A percentile compares a stretch with the other conserved stretches of the same genome.
Evolutionary conservation across 2,797 vertebrate genomes (phyloP).

Genomic region (Emydoidea blandingii): DNA sequence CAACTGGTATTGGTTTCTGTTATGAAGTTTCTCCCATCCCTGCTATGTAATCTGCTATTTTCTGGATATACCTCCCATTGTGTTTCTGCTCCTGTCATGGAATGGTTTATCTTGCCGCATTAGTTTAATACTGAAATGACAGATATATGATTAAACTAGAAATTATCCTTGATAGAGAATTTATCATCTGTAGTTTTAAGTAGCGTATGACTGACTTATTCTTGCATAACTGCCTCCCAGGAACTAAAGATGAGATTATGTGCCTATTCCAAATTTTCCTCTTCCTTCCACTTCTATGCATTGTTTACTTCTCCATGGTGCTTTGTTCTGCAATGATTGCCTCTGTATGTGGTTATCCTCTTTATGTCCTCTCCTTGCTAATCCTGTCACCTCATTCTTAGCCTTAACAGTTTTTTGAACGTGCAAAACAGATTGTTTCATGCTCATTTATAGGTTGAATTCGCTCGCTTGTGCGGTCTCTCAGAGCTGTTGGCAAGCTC

Average conservation of each 20-base stretch:
- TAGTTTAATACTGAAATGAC: not conserved
- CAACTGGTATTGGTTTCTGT: not conserved
- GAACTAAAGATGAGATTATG: not conserved
- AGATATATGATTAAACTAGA: not conserved
- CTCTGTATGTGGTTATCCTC: not conserved
- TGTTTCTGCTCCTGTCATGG: not conserved
- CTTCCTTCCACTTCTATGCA: not conserved
- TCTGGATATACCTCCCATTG: not conserved
- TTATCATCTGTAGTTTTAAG: not conserved
- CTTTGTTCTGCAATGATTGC: not conserved
- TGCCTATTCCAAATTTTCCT: not conserved
- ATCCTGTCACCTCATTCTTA: not conserved
- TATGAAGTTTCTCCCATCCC: not conserved
- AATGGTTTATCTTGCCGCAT: not conserved
- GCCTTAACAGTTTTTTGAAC: not conserved
- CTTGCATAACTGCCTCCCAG: not conserved
- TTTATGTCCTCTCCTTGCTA: not conserved
- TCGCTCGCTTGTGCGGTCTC: accelerated
- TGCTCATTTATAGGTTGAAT: not conserved
- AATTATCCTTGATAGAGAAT: not conserved
- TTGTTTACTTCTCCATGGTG: not conserved
- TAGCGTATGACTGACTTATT: not conserved
- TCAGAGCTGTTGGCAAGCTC: not conserved
- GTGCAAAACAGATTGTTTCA: not conserved
- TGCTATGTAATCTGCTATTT: not conserved